A percentile compares a stretch with the other conserved stretches of the same genome.
These are phyloP conservation scores for Anagyrus pseudococci DNA, from an alignment of 2,888 invertebrate genomes.

Conservation along the genomic window DNA sequence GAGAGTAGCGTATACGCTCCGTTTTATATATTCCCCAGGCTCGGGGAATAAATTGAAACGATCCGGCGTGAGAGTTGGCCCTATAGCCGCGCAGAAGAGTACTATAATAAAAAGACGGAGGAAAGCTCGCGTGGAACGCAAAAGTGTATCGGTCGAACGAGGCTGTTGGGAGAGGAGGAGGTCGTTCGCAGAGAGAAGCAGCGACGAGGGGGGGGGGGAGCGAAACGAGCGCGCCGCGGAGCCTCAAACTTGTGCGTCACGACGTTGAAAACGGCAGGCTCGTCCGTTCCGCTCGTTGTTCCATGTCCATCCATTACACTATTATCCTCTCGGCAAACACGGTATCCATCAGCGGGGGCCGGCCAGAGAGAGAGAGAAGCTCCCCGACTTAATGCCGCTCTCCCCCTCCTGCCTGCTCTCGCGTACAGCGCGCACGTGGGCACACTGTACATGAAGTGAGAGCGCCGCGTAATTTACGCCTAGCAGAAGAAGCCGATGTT, in stretches of 20 bases:
- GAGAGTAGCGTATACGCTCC: too few species aligned
- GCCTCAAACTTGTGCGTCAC: constrained; percentile 29
- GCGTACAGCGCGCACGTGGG: constrained; percentile 5
- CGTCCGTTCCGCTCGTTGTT: constrained; percentile 51
- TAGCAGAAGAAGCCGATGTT: constrained; percentile 37
- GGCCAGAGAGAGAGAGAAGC: constrained; percentile 18
- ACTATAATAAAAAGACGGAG: too few species aligned
- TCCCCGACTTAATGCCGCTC: too few species aligned
- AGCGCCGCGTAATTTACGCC: constrained; percentile 41
- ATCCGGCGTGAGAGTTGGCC: too few species aligned
- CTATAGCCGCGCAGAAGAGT: too few species aligned
- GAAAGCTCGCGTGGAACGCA: not conserved
- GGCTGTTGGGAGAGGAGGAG: too few species aligned
- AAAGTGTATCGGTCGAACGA: too few species aligned
- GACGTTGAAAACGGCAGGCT: constrained; percentile 37
- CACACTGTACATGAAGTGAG: too few species aligned
- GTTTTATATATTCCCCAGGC: too few species aligned
- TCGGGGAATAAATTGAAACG: too few species aligned
- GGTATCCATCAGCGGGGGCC: constrained; percentile 44
- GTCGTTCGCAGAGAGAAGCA: too few species aligned
- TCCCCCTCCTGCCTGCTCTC: not conserved
- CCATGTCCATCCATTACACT: constrained; percentile 57
- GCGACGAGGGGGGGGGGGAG: not conserved
- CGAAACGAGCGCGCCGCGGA: not conserved
- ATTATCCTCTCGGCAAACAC: constrained; percentile 57